Evolutionary conservation across 2,797 vertebrate genomes (phyloP), one percentile per base, ranked within the genome.

Genomic region (Acrossocheilus wenchowensis): DNA sequence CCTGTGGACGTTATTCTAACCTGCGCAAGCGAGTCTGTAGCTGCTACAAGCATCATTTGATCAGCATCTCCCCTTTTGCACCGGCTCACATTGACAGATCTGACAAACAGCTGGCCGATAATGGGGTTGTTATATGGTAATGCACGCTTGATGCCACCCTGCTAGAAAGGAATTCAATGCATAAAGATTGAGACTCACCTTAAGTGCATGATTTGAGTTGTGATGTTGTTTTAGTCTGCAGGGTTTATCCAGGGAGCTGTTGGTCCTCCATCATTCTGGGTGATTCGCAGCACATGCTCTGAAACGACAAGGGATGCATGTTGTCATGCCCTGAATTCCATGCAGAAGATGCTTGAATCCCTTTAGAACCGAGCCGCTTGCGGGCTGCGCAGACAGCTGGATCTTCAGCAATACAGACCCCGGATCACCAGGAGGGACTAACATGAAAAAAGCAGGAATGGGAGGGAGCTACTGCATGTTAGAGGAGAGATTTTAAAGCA

Each of bases 241-340:
- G 87, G 91, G 90, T 89, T 90, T 92, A 93, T 91, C 92, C 88
- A 90, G 87, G 91, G 78, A 73, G 82, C 84, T 86, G 84, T 43
- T 68, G 72, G 78, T 90, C 89, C 88, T 86, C 88, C 80, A 87
- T 86, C 91, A 86, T 89, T 85, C 88, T 88, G 88, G 77, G 90
- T 66, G 88, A 54, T 91, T 92, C 82, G 80, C 26, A 86, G 88
- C 85, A 91, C 91, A 90, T 92, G 90, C 90, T 87, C 91, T 90
- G 89, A 90, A 91, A 90, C 21, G 48, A 90, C 87, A 90, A 85
- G 86, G 75, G 78, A 87, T 72, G 85, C 78, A 81, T 88, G 88
- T 85, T 86, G 81, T 91, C 86, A 91, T 89, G 78, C 68, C 84
- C 81, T 86, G 84, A 78, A 80, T 73, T 82, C 81, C 89, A 84